Percentiles rank a stretch among this genome's conserved stretches.
phyloP scores from a whole-genome alignment of 1,140 invertebrate genomes.

The Hycleus phaleratus region DNA sequence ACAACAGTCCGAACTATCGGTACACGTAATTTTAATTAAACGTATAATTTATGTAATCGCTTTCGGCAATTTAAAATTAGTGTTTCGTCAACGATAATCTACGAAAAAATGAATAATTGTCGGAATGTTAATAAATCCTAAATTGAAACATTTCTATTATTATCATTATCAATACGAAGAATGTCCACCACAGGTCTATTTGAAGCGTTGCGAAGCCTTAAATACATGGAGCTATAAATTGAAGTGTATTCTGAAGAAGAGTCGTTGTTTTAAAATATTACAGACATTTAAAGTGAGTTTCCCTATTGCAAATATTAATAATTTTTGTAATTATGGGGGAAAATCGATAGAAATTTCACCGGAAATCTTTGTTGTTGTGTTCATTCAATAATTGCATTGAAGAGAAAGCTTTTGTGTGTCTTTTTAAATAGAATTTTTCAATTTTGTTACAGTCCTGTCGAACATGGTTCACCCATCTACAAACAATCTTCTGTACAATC shows the following conservation, averaged over 20 bases:
- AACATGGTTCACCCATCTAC: slow-evolving; percentile 35
- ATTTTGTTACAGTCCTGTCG: slow-evolving; percentile 36
- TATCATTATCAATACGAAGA: slow-evolving; percentile 19
- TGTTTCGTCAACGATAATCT: background rate
- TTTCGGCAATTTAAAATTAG: background rate
- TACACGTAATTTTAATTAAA: too few relatives aligned
- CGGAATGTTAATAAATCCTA: slow-evolving; percentile 20
- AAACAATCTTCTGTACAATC: slow-evolving; percentile 42
- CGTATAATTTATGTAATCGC: too few relatives aligned
- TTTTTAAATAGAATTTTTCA: background rate
- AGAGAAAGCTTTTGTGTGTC: background rate
- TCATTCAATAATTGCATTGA: background rate
- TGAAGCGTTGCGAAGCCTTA: slow-evolving; percentile 24
- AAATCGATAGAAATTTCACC: too few relatives aligned
- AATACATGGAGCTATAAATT: slow-evolving; percentile 29
- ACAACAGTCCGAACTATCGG: slow-evolving; percentile 3
- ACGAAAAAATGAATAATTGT: background rate
- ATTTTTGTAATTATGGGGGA: background rate
- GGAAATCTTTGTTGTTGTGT: background rate
- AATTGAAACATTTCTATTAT: slow-evolving; percentile 16
- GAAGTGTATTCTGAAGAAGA: slow-evolving; percentile 26
- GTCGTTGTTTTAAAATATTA: slow-evolving; percentile 4
- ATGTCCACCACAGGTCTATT: slow-evolving; percentile 27
- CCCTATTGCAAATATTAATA: background rate
- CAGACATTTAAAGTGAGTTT: slow-evolving; percentile 7